Evolutionary conservation across 2,113 vertebrate species (phyloP).

Genomic region (Rhynchopsitta pachyrhyncha): DNA sequence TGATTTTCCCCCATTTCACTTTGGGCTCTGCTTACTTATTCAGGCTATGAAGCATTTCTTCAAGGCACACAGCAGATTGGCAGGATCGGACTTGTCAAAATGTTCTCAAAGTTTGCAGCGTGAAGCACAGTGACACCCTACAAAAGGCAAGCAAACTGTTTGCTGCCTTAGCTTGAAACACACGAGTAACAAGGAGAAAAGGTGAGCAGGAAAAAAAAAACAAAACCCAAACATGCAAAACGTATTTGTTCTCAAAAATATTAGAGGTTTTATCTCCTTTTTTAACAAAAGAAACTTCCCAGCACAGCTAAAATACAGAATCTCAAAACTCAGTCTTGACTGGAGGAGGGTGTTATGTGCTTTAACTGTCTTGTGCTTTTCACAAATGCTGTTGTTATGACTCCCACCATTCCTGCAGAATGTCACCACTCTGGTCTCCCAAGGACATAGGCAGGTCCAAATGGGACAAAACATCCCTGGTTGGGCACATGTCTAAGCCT

Average conservation of each 20-base stretch:
- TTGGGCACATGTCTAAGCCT: not conserved
- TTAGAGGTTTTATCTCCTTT: not conserved
- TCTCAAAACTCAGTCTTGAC: not conserved
- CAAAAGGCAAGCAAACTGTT: not conserved
- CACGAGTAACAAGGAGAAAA: not conserved
- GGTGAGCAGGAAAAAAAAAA: not conserved
- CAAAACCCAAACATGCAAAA: not conserved
- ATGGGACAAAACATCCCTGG: not conserved
- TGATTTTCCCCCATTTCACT: not conserved
- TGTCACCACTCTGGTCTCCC: not conserved
- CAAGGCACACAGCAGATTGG: not conserved
- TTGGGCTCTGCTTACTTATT: not conserved
- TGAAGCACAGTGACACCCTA: not conserved
- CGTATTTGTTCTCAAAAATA: not conserved
- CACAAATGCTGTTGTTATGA: not conserved
- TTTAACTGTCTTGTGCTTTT: not conserved
- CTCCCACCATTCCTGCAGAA: not conserved
- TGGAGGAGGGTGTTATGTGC: not conserved
- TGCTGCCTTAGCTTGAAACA: not conserved
- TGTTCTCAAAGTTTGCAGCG: not conserved
- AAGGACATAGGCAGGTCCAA: not conserved
- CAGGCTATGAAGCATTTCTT: not conserved
- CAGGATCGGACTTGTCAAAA: not conserved
- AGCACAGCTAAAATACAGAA: not conserved
- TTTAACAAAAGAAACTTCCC: not conserved